Conservation (phyloP, 53 echinoderm and acorn worm genomes). For the Arbacia lixula region DNA sequence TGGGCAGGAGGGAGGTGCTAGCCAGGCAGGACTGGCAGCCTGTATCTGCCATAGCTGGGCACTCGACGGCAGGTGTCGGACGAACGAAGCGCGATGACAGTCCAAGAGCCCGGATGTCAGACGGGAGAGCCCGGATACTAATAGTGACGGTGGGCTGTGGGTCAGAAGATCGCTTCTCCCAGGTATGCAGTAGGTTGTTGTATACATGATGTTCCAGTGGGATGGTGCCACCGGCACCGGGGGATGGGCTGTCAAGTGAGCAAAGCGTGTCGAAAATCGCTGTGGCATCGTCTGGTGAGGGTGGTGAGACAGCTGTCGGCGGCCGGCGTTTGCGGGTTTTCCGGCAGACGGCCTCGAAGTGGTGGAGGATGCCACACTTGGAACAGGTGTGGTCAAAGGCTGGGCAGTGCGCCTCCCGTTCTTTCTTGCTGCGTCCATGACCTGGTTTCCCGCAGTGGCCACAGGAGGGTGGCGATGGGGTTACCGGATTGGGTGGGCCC, state of each 20-base stretch:
- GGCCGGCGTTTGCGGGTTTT: not conserved
- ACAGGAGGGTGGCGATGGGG: conserved; percentile 3
- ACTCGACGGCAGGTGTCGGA: not conserved
- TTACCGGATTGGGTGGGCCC: conserved; percentile 28
- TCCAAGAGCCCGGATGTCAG: conserved; percentile 26
- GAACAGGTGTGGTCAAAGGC: conserved; percentile 54
- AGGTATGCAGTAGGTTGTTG: not conserved
- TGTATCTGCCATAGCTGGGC: conserved; percentile 67
- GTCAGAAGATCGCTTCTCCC: conserved; percentile 10
- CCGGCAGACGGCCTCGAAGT: not conserved
- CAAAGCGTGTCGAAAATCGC: not conserved
- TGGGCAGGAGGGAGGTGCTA: too few relatives aligned
- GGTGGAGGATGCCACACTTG: not conserved
- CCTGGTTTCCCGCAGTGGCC: conserved; percentile 23
- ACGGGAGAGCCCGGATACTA: not conserved
- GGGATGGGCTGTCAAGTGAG: not conserved
- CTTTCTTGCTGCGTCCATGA: not conserved
- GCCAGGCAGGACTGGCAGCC: conserved; percentile 34
- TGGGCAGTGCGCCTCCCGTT: too few relatives aligned
- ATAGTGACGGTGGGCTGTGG: conserved; percentile 28
- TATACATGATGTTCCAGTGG: conserved; percentile 9
- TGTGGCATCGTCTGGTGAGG: not conserved
- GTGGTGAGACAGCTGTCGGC: not conserved
- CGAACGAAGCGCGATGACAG: not conserved
- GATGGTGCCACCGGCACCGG: not conserved